Base-by-base conservation (phyloP, 2,888 invertebrate species). In the Dynastes maya region DNA sequence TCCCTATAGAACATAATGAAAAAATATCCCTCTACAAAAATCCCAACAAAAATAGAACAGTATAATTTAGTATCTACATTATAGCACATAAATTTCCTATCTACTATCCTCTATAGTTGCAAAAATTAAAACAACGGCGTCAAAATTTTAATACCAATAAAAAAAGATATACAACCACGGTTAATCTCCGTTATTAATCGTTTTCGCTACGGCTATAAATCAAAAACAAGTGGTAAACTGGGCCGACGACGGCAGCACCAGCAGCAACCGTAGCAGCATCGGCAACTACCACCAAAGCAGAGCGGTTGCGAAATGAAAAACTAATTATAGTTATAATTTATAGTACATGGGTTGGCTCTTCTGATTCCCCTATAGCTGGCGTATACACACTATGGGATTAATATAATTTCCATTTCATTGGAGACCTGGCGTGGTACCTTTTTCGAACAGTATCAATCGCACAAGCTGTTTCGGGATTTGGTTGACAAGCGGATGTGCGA, bases 301-400 rank as follows among this genome's bases (percentile, higher is more conserved):
- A 63, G 13, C 63, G 29, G 32, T 63, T n/a, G 32, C 13, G 63
- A 61, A 74, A 74, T 74, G 72, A 74, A 74, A 74, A 74, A 74
- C 55, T 61, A 74, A 74, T 74, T 74, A 74, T 58, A 58, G 72
- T 74, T 74, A 68, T 68, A 68, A 68, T 68, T 61, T 74, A 74
- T 74, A 74, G 45, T 74, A 22, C 40, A 40, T 40, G 11, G 22
- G 51, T 27, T n/a, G 45, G 40, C 16, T n/a, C n/a, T 65, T 1
- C 16, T 22, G 8, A 55, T 22, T 8, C 55, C 9, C 0, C 55
- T 55, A 22, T 55, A 55, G 55, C n/a, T 22, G 22, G 22, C 16
- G 22, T 55, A 55, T 22, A 55, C 22, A 22, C 6, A 22, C 8
- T 29, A 63, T 29, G 11, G 32, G 27, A 32, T 63, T 63, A 63